Conservation (phyloP, 2,888 invertebrate genomes). For the Lamellibrachia columna region DNA sequence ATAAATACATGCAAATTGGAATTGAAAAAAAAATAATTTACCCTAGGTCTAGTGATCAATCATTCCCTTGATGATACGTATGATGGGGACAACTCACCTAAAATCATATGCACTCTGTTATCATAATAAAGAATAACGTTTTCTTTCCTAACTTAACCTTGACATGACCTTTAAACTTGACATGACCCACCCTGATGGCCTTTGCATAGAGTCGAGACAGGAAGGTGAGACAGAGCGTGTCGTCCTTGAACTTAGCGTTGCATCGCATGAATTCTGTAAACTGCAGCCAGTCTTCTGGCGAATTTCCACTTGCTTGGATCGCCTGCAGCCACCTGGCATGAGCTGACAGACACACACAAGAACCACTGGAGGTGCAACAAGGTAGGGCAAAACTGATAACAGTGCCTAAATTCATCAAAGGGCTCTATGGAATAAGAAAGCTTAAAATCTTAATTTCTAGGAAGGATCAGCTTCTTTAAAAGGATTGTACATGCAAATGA, state of each 20-base stretch:
- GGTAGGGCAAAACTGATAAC: background rate
- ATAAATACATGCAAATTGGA: too few species aligned
- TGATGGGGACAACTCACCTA: too few species aligned
- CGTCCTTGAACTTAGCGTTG: background rate
- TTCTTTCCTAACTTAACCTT: too few species aligned
- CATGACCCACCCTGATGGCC: background rate
- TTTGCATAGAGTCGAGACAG: background rate
- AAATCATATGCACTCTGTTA: too few species aligned
- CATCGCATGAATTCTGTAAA: background rate
- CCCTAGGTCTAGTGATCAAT: too few species aligned
- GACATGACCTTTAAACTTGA: background rate
- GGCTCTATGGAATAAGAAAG: too few species aligned
- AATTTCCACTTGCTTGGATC: background rate
- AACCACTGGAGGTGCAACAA: background rate
- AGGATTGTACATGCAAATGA: too few species aligned
- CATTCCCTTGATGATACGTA: too few species aligned
- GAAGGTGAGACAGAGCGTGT: background rate
- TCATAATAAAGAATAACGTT: too few species aligned
- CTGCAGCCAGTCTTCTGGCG: background rate
- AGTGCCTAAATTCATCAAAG: background rate
- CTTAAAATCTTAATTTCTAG: too few species aligned
- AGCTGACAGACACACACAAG: background rate
- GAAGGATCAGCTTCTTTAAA: too few species aligned
- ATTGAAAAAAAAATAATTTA: too few species aligned
- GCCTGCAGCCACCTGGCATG: background rate